Evolutionary conservation across 2,888 invertebrate genomes (phyloP).

Genomic region (Thereva nobilitata): DNA sequence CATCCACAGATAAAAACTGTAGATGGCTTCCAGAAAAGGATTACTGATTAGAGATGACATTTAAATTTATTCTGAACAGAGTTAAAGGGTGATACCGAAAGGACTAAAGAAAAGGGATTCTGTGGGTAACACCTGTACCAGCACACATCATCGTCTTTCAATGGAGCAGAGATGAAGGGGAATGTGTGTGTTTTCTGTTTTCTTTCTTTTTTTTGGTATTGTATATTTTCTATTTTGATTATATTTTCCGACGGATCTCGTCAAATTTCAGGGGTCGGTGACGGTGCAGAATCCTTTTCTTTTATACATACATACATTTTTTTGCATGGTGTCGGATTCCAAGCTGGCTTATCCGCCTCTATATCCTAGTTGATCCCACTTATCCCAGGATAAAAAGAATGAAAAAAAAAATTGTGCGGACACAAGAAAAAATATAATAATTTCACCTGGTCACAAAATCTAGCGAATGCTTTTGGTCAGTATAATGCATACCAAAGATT

Average conservation of each 20-base stretch:
- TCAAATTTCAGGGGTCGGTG: constrained; percentile 27
- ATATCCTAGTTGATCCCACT: not conserved
- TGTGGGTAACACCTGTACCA: constrained; percentile 1
- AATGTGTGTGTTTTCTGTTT: too few relatives aligned
- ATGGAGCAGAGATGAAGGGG: too few relatives aligned
- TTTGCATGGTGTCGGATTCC: not conserved
- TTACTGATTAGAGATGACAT: constrained; percentile 33
- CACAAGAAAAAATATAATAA: not conserved
- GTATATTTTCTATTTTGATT: not conserved
- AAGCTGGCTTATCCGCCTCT: not conserved
- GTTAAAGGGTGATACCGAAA: not conserved
- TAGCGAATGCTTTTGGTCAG: constrained; percentile 2
- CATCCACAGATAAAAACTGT: constrained; percentile 5
- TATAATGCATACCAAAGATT: constrained; percentile 7
- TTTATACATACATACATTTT: not conserved
- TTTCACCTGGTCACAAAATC: constrained; percentile 18
- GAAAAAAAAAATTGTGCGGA: not conserved
- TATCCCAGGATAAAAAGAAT: constrained; percentile 1
- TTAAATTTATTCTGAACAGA: constrained; percentile 18
- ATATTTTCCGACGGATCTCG: constrained; percentile 5
- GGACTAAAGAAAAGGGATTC: not conserved
- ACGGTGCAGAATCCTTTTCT: constrained; percentile 25
- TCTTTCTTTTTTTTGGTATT: too few relatives aligned
- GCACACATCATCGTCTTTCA: not conserved
- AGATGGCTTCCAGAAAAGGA: constrained; percentile 9